A percentile compares a stretch with the other conserved stretches of the same genome.
Conservation (phyloP, 2,797 vertebrate species). For the Amblyraja radiata region DNA sequence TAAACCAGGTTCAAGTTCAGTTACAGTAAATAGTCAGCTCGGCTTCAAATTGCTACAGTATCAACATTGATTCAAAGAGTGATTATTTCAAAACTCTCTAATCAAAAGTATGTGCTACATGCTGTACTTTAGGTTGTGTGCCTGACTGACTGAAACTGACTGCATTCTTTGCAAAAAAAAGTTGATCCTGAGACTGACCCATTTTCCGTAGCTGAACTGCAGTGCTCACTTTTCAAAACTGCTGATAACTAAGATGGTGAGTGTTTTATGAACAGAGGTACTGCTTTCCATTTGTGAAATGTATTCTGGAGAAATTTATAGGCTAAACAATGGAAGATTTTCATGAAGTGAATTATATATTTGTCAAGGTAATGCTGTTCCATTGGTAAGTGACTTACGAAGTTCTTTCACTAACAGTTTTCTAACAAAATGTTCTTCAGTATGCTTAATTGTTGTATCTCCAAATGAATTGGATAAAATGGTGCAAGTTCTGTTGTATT, state of each 20-base stretch:
- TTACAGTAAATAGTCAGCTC: constrained; percentile 36
- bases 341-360: background rate
- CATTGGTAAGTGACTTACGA: constrained; percentile 29
- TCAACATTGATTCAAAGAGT: constrained; percentile 32
- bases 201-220: constrained; percentile 37
- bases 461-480: background rate
- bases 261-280: constrained; percentile 32
- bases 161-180: constrained; percentile 36
- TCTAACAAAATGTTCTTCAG: background rate
- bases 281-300: constrained; percentile 28
- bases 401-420: background rate
- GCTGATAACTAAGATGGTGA: constrained; percentile 37
- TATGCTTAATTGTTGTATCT: background rate
- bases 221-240: constrained; percentile 36
- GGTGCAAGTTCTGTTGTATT: background rate
- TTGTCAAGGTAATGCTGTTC: background rate
- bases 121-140: constrained; percentile 38
- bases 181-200: constrained; percentile 38
- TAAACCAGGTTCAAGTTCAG: background rate
- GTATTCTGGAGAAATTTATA: constrained; percentile 8
- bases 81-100: constrained; percentile 34
- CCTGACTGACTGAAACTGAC: constrained; percentile 38
- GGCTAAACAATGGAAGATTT: constrained; percentile 17
- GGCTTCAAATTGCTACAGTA: constrained; percentile 28
- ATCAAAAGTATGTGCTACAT: constrained; percentile 37